These are phyloP conservation scores for Lordiphosa mommai DNA, from an alignment of 1,140 invertebrate species.

Conservation along the genomic window DNA sequence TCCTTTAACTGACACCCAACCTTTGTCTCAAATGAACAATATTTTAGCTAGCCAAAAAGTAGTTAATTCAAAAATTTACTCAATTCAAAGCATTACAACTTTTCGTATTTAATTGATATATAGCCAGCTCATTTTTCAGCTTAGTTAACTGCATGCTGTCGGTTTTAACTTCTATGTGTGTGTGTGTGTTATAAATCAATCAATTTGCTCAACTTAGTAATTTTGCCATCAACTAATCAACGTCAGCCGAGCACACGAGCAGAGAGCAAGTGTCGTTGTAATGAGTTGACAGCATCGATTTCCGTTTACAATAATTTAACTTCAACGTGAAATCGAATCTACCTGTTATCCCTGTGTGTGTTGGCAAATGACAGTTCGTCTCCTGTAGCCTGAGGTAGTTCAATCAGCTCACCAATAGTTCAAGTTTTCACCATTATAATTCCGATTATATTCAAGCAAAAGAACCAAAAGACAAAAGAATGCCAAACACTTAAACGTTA, in stretches of 20 bases:
- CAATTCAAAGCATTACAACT: not conserved
- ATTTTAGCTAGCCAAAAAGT: too few species aligned
- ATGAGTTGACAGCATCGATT: slow-evolving; percentile 68
- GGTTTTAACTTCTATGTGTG: slow-evolving; percentile 19
- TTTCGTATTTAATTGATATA: not conserved
- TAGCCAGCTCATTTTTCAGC: slow-evolving; percentile 46
- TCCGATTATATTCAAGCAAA: slow-evolving; percentile 66
- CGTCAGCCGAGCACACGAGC: slow-evolving; percentile 4
- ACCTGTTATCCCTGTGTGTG: slow-evolving; percentile 9
- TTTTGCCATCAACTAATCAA: slow-evolving; percentile 27
- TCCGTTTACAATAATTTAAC: slow-evolving; percentile 71
- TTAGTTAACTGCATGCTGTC: slow-evolving; percentile 37
- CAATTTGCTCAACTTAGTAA: slow-evolving; percentile 12
- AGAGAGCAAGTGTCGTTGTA: slow-evolving; percentile 32
- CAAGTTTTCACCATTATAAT: slow-evolving; percentile 66
- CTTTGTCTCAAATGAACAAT: too few species aligned
- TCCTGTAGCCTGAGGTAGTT: slow-evolving; percentile 17
- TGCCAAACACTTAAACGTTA: slow-evolving; percentile 6
- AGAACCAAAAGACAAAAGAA: not conserved
- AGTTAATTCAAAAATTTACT: not conserved
- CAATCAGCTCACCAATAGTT: slow-evolving; percentile 35
- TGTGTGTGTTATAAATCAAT: slow-evolving; percentile 44
- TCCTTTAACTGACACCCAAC: too few species aligned
- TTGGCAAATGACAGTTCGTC: not conserved
- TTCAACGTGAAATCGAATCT: slow-evolving; percentile 62